phyloP scores from a whole-genome alignment of 2,797 vertebrate species.

The Pangasius macronema region DNA sequence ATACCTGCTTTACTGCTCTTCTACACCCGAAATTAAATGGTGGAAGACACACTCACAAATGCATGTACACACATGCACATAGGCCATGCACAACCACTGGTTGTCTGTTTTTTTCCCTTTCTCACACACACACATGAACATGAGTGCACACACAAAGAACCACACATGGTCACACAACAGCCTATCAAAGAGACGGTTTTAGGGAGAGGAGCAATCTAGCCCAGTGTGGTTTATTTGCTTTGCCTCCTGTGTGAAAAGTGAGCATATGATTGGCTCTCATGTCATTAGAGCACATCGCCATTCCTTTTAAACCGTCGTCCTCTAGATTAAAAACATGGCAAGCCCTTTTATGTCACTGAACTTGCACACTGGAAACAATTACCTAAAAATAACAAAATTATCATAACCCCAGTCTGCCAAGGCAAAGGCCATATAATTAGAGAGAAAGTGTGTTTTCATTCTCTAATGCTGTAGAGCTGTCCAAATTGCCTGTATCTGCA shows the following conservation, averaged over 20 bases:
- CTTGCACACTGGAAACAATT: conserved; percentile 67
- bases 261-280: conserved; percentile 55
- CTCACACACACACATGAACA: not conserved
- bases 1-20: conserved; percentile 61
- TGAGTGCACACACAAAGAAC: not conserved
- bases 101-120: not conserved
- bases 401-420: conserved; percentile 63
- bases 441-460: conserved; percentile 65
- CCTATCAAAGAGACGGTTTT: conserved; percentile 35
- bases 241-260: conserved; percentile 52
- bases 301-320: conserved; percentile 57
- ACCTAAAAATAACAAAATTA: conserved; percentile 67
- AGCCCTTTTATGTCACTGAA: conserved; percentile 61
- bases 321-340: conserved; percentile 64
- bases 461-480: conserved; percentile 54
- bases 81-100: conserved; percentile 3
- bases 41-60: conserved; percentile 16
- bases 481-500: conserved; percentile 58
- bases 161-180: conserved; percentile 31
- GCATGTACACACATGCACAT: conserved; percentile 11
- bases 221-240: conserved; percentile 58
- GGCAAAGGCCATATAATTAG: conserved; percentile 66
- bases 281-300: conserved; percentile 59
- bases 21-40: conserved; percentile 49
- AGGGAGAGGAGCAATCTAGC: conserved; percentile 40